Evolutionary conservation across 2,797 vertebrate species (phyloP), one percentile per base, ranked within the genome.

Genomic region (Lacerta agilis): DNA sequence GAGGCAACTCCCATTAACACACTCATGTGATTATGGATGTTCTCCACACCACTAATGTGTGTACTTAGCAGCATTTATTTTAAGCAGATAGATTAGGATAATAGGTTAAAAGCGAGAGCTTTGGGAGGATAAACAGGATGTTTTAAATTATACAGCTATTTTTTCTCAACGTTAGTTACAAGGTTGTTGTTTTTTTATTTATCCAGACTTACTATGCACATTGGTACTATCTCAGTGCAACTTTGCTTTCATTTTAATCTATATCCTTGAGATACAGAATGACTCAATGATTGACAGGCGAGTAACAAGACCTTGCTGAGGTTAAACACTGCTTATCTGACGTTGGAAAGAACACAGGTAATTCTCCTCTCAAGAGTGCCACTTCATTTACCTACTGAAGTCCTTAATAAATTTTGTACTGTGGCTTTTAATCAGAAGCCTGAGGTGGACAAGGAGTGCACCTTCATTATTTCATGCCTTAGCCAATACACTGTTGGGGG

Each of bases 51-150:
- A 1, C 8, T 61, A 11, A 27, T n/a, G 7, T 67, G 27, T 55
- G 73, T 90, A 75, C 38, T 84, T 87, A 36, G 20, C 66, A 87
- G 0, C 88, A 38, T 71, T 27, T 91, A 61, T 88, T 88, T 90
- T 8, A 72, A 88, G 11, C 0, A 29, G 15, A 2, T 86, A 0
- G 88, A 23, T 88, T 90, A 86, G 11, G 76, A 58, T 90, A 91
- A 88, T 43, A 86, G 4, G 18, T 89, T 90, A 79, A 83, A 83
- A 93, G 2, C 75, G 38, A 45, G 9, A 55, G 17, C 75, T 10
- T 38, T 87, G 75, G 8, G 73, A 41, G 7, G 13, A 83, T 87
- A 89, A 86, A 89, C 84, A 17, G 8, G 20, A 6, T 88, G 77
- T 71, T 88, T 90, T 86, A 90, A 89, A 78, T 61, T 82, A 36